Conservation (phyloP, 2,113 vertebrate species). For the Prunella himalayana region DNA sequence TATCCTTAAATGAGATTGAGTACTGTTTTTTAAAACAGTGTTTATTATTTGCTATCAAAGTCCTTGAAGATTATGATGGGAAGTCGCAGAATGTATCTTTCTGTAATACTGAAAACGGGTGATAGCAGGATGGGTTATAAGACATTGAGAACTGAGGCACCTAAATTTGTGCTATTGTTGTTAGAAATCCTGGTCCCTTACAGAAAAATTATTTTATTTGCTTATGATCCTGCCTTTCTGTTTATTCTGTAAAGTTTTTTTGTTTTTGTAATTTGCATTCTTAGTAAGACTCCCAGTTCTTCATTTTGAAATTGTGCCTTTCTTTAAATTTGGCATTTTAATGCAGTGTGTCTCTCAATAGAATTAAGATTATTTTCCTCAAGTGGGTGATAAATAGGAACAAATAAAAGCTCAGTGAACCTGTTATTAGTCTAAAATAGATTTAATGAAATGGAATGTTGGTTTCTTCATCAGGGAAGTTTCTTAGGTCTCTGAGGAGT, state of each 20-base stretch:
- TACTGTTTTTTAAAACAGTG: neutral
- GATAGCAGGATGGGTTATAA: neutral
- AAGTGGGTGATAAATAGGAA: neutral
- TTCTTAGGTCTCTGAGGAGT: neutral
- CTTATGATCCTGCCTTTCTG: neutral
- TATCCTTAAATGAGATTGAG: neutral
- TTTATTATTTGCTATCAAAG: neutral
- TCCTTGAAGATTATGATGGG: neutral
- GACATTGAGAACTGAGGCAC: neutral
- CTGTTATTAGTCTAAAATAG: neutral
- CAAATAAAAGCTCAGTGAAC: neutral
- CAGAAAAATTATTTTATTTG: neutral
- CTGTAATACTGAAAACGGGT: neutral
- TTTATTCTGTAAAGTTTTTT: neutral
- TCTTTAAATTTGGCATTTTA: neutral
- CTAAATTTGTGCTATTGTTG: neutral
- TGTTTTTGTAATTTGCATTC: neutral
- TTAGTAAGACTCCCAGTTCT: neutral
- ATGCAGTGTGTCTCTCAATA: fast-evolving
- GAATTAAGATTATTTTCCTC: neutral
- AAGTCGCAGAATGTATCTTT: neutral
- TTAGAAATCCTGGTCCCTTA: neutral
- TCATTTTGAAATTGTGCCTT: neutral
- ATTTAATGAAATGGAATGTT: neutral
- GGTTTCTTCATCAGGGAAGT: neutral